Conservation (phyloP, 2,888 invertebrate species). For the Andrena bucephala region DNA sequence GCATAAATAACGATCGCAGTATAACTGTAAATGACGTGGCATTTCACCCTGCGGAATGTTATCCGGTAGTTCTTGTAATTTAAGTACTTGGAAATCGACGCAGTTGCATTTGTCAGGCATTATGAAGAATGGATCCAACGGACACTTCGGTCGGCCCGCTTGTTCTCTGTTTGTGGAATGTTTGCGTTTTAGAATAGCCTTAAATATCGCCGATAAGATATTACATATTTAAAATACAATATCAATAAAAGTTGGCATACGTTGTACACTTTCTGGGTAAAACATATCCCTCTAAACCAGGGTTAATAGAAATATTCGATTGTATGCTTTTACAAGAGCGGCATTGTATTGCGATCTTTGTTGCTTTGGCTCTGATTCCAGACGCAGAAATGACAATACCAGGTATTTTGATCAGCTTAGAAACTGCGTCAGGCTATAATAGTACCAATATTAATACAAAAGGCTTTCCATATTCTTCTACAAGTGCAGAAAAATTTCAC, state of each 20-base stretch:
- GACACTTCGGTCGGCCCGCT: constrained; percentile 96
- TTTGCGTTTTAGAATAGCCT: constrained; percentile 1
- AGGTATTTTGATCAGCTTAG: constrained; percentile 96
- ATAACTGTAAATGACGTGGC: constrained; percentile 97
- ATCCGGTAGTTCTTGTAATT: constrained; percentile 98
- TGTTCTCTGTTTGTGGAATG: constrained; percentile 89
- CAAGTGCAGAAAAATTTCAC: not conserved
- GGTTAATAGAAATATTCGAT: constrained; percentile 95
- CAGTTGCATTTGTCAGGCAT: constrained; percentile 99
- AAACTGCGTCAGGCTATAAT: constrained; percentile 95
- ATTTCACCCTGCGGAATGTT: constrained; percentile 98
- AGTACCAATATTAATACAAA: constrained; percentile 9
- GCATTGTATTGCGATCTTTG: constrained; percentile 97
- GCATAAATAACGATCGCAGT: constrained; percentile 96
- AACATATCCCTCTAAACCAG: constrained; percentile 98
- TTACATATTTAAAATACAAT: constrained; percentile 15
- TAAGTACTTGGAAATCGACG: constrained; percentile 99
- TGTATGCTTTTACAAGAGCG: constrained; percentile 96
- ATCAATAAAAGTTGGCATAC: constrained; percentile 86
- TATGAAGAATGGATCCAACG: constrained; percentile 98
- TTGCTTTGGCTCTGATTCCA: constrained; percentile 97
- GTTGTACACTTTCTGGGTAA: constrained; percentile 97
- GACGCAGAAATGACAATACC: constrained; percentile 98
- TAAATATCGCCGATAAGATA: constrained; percentile 11
- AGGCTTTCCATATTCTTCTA: not conserved